phyloP scores from a whole-genome alignment of 1,140 invertebrate species.

The Coptotermes formosanus region DNA sequence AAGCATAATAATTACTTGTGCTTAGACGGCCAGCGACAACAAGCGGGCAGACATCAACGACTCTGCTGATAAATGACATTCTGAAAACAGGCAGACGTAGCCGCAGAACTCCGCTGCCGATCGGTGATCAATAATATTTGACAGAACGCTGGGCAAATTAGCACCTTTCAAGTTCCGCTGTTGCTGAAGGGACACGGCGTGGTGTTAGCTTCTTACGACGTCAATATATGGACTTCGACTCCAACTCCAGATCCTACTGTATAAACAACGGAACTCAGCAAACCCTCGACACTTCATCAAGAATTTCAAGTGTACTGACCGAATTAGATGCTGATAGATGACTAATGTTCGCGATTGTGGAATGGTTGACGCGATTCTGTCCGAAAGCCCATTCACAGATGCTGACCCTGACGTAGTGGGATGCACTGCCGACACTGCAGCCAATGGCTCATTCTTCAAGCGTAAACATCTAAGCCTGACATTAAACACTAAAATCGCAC shows the following conservation, averaged over 20 bases:
- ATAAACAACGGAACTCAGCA: background rate
- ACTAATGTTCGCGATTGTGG: too few relatives aligned
- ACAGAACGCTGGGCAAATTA: conserved; percentile 36
- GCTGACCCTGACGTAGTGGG: too few relatives aligned
- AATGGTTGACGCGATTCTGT: too few relatives aligned
- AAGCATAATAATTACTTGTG: conserved; percentile 19
- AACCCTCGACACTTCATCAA: too few relatives aligned
- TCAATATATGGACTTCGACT: background rate
- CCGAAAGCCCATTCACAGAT: too few relatives aligned
- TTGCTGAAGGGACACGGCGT: background rate
- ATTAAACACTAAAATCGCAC: too few relatives aligned
- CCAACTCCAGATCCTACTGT: background rate
- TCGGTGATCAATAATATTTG: conserved; percentile 36
- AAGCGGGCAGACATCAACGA: background rate
- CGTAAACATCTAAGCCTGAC: too few relatives aligned
- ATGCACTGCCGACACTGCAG: too few relatives aligned
- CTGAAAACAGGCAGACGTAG: background rate
- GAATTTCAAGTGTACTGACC: too few relatives aligned
- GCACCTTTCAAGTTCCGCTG: conserved; percentile 34
- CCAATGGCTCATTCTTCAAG: too few relatives aligned
- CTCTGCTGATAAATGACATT: conserved; percentile 30
- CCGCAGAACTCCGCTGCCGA: conserved; percentile 15
- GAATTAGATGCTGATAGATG: too few relatives aligned
- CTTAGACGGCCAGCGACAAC: background rate
- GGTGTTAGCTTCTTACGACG: background rate